A percentile compares a stretch with the other conserved stretches of the same genome.
phyloP scores from a whole-genome alignment of 2,888 invertebrate species.

The Phortica magna region DNA sequence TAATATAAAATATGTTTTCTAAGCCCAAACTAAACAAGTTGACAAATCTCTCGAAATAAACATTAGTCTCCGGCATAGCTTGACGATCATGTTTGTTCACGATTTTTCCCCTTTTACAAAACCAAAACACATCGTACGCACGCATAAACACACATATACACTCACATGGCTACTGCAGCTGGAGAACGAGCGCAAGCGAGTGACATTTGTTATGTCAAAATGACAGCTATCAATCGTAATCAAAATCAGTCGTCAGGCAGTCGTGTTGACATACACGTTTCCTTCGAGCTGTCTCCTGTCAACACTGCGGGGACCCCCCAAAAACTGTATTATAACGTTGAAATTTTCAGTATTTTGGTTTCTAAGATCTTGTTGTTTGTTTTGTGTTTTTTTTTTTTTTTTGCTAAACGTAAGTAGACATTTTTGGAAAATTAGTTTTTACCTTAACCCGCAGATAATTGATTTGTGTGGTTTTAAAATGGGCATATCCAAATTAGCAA shows the following conservation, averaged over 20 bases:
- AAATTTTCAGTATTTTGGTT: background rate
- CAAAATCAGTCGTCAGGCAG: slow-evolving; percentile 26
- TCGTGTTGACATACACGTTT: slow-evolving; percentile 56
- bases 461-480: slow-evolving; percentile 61
- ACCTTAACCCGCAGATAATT: slow-evolving; percentile 52
- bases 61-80: slow-evolving; percentile 50
- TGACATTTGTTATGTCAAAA: slow-evolving; percentile 69
- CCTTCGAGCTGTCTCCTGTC: slow-evolving; percentile 49
- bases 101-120: slow-evolving; percentile 6
- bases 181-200: slow-evolving; percentile 46
- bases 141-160: background rate
- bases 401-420: slow-evolving; percentile 32
- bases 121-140: slow-evolving; percentile 40
- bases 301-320: slow-evolving; percentile 62
- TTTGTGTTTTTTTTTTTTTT: background rate
- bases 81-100: slow-evolving; percentile 10
- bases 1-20: background rate
- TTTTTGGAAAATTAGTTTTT: background rate
- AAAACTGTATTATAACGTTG: slow-evolving; percentile 39
- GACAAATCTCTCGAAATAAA: slow-evolving; percentile 66
- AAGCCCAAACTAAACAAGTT: slow-evolving; percentile 55
- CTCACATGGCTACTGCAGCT: background rate
- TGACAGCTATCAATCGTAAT: slow-evolving; percentile 67
- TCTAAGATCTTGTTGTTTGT: background rate
- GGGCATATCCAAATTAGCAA: slow-evolving; percentile 19